Conservation (phyloP, 2,797 vertebrate species). For the Channallabes apus region DNA sequence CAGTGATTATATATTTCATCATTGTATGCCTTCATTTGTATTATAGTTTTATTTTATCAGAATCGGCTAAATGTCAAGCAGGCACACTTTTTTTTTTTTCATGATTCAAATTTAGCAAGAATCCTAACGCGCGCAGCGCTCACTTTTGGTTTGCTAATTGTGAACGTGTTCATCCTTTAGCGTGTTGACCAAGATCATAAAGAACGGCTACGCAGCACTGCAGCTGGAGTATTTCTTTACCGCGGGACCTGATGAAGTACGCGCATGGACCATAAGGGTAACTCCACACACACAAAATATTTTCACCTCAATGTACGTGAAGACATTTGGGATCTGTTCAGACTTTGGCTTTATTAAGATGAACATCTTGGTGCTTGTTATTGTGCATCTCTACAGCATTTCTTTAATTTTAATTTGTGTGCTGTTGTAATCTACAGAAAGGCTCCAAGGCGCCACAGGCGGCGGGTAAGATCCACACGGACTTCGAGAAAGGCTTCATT, state of each 20-base stretch:
- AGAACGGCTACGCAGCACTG: slow-evolving; percentile 91
- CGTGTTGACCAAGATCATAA: slow-evolving; percentile 97
- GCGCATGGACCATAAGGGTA: slow-evolving; percentile 93
- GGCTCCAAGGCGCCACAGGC: slow-evolving; percentile 93
- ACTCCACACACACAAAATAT: slow-evolving; percentile 21
- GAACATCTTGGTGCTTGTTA: neutral
- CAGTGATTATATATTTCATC: too few relatives aligned
- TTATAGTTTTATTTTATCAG: too few relatives aligned
- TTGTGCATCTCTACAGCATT: neutral
- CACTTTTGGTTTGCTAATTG: neutral
- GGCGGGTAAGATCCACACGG: slow-evolving; percentile 98
- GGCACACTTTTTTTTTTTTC: too few relatives aligned
- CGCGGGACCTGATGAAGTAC: slow-evolving; percentile 97
- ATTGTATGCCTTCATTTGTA: too few relatives aligned
- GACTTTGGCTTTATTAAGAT: neutral
- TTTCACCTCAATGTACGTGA: neutral
- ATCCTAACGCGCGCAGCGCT: too few relatives aligned
- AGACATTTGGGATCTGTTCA: neutral
- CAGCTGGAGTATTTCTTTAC: slow-evolving; percentile 99
- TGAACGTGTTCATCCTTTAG: slow-evolving; percentile 74
- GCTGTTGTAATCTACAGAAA: slow-evolving; percentile 82
- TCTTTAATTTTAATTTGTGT: too few relatives aligned
- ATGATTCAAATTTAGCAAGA: too few relatives aligned
- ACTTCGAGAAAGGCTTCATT: slow-evolving; percentile 99
- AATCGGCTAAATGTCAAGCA: too few relatives aligned